Conservation (phyloP, 2,113 vertebrate genomes). For the Tetraodon nigroviridis region DNA sequence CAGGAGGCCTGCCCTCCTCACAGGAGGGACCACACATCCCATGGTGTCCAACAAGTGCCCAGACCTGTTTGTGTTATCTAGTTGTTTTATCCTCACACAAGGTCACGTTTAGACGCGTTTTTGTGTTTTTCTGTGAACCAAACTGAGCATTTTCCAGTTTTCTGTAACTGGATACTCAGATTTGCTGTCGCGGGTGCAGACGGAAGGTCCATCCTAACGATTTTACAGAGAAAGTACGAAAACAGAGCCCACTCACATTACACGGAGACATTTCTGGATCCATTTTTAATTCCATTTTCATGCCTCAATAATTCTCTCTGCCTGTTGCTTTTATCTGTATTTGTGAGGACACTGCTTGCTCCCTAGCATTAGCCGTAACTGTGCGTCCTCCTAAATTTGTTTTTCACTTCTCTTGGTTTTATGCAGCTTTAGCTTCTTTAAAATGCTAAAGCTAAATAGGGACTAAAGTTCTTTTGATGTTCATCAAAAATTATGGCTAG, state of each 20-base stretch:
- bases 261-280: conserved; percentile 4
- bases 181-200: conserved; percentile 29
- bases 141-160: too few relatives aligned
- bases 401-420: too few relatives aligned
- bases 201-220: conserved; percentile 42
- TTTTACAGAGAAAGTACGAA: conserved; percentile 19
- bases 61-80: too few relatives aligned
- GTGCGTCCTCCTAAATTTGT: too few relatives aligned
- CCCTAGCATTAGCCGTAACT: neutral
- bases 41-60: too few relatives aligned
- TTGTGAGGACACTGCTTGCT: neutral
- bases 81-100: too few relatives aligned
- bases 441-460: too few relatives aligned
- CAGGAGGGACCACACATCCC: too few relatives aligned
- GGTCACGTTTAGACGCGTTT: neutral
- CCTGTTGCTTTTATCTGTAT: too few relatives aligned
- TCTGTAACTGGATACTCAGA: conserved; percentile 34
- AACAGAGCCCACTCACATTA: conserved; percentile 12
- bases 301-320: conserved; percentile 6
- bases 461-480: too few relatives aligned
- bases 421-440: too few relatives aligned
- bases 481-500: too few relatives aligned
- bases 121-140: conserved; percentile 3
- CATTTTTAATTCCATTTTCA: conserved; percentile 16
- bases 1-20: neutral